A percentile compares a stretch with the other conserved stretches of the same genome.
Conservation (phyloP, 2,888 invertebrate genomes). For the Slavum lentiscoides region DNA sequence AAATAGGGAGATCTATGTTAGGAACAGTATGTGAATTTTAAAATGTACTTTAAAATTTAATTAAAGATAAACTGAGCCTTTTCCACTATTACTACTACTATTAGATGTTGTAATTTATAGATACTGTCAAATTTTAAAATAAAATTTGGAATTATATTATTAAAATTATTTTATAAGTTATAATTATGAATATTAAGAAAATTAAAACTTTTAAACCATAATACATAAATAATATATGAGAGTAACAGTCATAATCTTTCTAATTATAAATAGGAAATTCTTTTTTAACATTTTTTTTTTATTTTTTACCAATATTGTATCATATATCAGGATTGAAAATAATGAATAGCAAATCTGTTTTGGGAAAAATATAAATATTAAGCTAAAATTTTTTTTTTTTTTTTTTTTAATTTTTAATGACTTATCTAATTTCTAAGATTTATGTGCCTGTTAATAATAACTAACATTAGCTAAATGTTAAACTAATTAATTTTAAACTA, state of each 20-base stretch:
- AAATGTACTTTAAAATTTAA: constrained; percentile 32
- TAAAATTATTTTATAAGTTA: not conserved
- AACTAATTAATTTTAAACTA: constrained; percentile 30
- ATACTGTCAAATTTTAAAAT: not conserved
- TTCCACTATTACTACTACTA: not conserved
- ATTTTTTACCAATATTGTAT: not conserved
- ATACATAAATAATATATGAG: not conserved
- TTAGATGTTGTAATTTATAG: not conserved
- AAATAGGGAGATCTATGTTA: constrained; percentile 52
- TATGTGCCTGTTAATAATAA: constrained; percentile 35
- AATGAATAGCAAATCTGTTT: constrained; percentile 5
- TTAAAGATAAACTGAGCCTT: not conserved
- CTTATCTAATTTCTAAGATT: constrained; percentile 6
- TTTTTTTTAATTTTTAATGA: not conserved
- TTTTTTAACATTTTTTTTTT: not conserved
- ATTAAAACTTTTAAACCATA: not conserved
- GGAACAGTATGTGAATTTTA: constrained; percentile 44
- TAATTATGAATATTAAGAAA: not conserved
- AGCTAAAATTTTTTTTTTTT: not conserved
- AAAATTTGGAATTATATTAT: not conserved
- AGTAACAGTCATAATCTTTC: not conserved
- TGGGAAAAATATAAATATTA: constrained; percentile 1
- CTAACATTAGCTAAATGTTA: constrained; percentile 48
- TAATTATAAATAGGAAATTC: not conserved
- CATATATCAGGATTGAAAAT: not conserved